phyloP scores from a whole-genome alignment of 2,113 vertebrate genomes.

The Asarcornis scutulata region DNA sequence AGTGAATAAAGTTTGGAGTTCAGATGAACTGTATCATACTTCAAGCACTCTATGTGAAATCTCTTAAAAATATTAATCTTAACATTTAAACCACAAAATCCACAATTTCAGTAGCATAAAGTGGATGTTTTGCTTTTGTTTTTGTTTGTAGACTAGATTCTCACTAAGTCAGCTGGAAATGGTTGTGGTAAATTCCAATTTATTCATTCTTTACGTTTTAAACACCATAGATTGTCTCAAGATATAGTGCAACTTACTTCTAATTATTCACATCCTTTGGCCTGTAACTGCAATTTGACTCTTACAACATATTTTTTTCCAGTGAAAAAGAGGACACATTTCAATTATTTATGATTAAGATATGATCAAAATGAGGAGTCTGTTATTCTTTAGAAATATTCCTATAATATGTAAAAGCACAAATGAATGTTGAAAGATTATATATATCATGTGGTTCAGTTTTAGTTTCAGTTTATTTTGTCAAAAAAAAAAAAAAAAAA shows the following conservation, averaged over 20 bases:
- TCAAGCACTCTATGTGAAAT: not conserved
- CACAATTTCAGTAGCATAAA: not conserved
- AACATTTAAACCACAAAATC: not conserved
- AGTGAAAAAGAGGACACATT: not conserved
- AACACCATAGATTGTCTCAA: not conserved
- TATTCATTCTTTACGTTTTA: not conserved
- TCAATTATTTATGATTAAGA: constrained; percentile 44
- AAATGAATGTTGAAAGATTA: not conserved
- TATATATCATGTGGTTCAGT: not conserved
- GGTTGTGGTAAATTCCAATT: not conserved
- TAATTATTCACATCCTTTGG: not conserved
- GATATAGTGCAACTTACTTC: not conserved
- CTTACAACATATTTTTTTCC: not conserved
- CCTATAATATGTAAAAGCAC: not conserved
- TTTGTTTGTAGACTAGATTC: not conserved
- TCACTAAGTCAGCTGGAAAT: not conserved
- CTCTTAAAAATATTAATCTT: not conserved
- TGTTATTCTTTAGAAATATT: not conserved
- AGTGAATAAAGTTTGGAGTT: not conserved
- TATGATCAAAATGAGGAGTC: constrained; percentile 5
- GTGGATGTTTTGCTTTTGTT: not conserved
- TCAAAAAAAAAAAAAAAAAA: not conserved
- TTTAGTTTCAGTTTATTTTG: not conserved
- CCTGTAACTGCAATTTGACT: not conserved
- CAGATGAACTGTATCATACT: not conserved